Evolutionary conservation across 2,113 vertebrate species (phyloP), one percentile per base, ranked within the genome.

Genomic region (Eurystomus gularis): DNA sequence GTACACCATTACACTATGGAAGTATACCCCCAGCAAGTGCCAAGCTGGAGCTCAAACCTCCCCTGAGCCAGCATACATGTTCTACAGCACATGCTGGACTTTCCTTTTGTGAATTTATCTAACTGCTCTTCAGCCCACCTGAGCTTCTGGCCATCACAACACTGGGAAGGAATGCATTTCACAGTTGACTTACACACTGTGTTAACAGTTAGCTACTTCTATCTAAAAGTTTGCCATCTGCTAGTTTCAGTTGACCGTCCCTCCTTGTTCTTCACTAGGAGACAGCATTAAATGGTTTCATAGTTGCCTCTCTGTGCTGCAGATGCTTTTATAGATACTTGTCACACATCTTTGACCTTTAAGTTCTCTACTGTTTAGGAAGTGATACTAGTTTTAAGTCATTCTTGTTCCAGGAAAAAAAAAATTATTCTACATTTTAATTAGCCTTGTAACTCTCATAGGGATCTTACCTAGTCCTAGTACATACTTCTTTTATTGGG

Each of bases 61-160:
- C 20, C 25, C 8, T 17, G 4, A 44, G 20, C 10, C 61, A 79
- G 11, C 29, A 68, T 5, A 16, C 0, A 0, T 7, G 8, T 86
- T 75, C 64, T 55, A 79, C 10, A 49, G 68, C 23, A 61, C 11
- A 13, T 12, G 10, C 2, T 7, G 4, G 6, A 18, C 40, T 85
- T 23, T 58, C 68, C 24, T 35, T 57, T n/a, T 21, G 16, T 42
- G 24, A 51, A 72, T 82, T 72, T 68, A 29, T 44, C 80, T 55
- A 35, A 44, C 44, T 11, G 9, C 35, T 76, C 11, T 69, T 77
- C 60, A 54, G 54, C 70, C 10, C 12, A 13, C 1, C 5, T 28
- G 46, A 85, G 54, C 55, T 61, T 75, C n/a, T 54, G 52, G 65
- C 25, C 57, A 64, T 17, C 35, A 17, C 20, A 85, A 40, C 39